phyloP scores from a whole-genome alignment of 1,140 invertebrate species.

The Nasonia vitripennis region DNA sequence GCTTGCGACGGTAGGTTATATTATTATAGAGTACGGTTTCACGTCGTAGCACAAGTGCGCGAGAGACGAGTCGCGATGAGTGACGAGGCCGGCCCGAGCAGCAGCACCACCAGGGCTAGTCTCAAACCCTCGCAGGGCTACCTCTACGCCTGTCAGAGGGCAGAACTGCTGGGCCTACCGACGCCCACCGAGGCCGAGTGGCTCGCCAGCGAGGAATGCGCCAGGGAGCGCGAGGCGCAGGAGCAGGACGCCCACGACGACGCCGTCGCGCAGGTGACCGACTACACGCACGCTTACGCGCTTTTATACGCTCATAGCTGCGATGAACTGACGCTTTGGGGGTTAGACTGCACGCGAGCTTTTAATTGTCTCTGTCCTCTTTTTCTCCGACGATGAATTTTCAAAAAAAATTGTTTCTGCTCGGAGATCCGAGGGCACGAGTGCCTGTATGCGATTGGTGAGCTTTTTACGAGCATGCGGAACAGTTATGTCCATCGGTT shows the following conservation, averaged over 20 bases:
- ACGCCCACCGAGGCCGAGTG: conserved; percentile 81
- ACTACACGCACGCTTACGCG: too few relatives aligned
- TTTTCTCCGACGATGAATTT: too few relatives aligned
- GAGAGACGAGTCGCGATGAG: background rate
- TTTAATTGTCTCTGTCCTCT: too few relatives aligned
- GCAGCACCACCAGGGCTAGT: background rate
- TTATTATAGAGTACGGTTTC: too few relatives aligned
- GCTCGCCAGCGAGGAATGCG: conserved; percentile 68
- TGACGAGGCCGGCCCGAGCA: background rate
- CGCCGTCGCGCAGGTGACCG: conserved; percentile 63
- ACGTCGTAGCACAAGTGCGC: too few relatives aligned
- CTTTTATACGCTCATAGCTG: background rate
- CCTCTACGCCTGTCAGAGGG: conserved; percentile 83
- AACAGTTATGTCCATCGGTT: too few relatives aligned
- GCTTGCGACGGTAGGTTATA: background rate
- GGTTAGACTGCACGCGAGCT: too few relatives aligned
- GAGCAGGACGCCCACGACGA: conserved; percentile 55
- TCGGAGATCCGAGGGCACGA: too few relatives aligned
- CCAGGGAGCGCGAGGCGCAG: conserved; percentile 53
- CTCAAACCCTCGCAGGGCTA: conserved; percentile 73
- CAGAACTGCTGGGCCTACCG: conserved; percentile 82
- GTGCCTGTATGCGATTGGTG: background rate
- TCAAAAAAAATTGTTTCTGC: too few relatives aligned
- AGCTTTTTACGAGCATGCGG: background rate
- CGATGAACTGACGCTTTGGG: too few relatives aligned